Percentiles rank a stretch among this genome's conserved stretches.
These are phyloP conservation scores for Polymixis flavicincta DNA, from an alignment of 2,888 invertebrate genomes.

Conservation along the genomic window DNA sequence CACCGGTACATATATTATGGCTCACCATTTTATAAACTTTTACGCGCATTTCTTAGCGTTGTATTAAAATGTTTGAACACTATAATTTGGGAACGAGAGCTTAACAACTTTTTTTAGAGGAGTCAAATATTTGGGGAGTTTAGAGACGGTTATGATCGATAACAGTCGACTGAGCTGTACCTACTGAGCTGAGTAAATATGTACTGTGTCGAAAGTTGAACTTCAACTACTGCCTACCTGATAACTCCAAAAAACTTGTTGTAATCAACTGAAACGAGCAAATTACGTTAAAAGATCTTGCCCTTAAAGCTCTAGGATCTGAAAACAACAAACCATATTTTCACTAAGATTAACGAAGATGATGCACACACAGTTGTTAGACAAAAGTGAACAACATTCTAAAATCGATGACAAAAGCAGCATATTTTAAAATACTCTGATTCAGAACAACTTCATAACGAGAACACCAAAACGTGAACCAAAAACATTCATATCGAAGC, in stretches of 20 bases:
- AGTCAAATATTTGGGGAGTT: constrained; percentile 72
- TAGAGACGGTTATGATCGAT: constrained; percentile 58
- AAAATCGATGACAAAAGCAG: background rate
- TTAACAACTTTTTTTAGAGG: constrained; percentile 79
- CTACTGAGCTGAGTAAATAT: constrained; percentile 33
- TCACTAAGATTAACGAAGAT: background rate
- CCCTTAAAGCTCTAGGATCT: background rate
- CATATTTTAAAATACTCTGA: constrained; percentile 30
- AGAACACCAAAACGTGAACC: constrained; percentile 40
- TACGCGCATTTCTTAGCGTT: constrained; percentile 88
- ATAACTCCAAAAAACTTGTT: background rate
- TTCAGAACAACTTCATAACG: constrained; percentile 53
- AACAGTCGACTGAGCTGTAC: constrained; percentile 8
- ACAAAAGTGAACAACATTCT: background rate
- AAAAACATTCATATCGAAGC: constrained; percentile 54
- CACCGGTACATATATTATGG: constrained; percentile 87
- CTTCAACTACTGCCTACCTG: no score
- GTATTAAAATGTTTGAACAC: constrained; percentile 89
- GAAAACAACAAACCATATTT: background rate
- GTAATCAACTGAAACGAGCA: background rate
- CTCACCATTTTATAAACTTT: constrained; percentile 84
- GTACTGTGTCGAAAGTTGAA: background rate
- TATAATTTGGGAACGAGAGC: constrained; percentile 85
- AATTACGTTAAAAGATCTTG: background rate
- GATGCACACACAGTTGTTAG: no score